These are phyloP conservation scores for Thumatha senex DNA, from an alignment of 2,888 invertebrate genomes.

Conservation along the genomic window DNA sequence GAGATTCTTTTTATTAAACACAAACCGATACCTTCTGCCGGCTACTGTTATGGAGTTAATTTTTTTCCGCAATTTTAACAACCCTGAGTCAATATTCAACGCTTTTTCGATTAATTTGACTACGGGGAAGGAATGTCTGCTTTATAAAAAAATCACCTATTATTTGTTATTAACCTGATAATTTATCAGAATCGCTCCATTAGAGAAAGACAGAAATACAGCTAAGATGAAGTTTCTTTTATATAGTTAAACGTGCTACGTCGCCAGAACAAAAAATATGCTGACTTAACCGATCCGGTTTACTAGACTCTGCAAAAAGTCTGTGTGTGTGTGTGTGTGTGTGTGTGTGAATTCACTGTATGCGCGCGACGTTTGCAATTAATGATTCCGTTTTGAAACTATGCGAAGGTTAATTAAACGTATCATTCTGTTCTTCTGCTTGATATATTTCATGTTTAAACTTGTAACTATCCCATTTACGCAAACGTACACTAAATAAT, in stretches of 20 bases:
- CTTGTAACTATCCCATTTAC: not conserved
- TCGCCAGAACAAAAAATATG: slow-evolving; percentile 43
- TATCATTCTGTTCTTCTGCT: not conserved
- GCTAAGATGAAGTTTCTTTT: slow-evolving; percentile 46
- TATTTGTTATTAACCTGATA: slow-evolving; percentile 38
- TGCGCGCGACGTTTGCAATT: slow-evolving; percentile 18
- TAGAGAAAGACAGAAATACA: slow-evolving; percentile 39
- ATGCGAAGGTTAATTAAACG: slow-evolving; percentile 6
- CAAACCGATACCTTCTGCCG: no score
- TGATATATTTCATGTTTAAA: not conserved
- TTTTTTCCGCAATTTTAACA: no score
- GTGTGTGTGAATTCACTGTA: slow-evolving; percentile 17
- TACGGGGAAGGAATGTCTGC: no score
- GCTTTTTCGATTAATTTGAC: slow-evolving; percentile 8
- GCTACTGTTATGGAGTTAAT: no score
- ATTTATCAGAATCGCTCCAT: slow-evolving; percentile 28
- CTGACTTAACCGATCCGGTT: slow-evolving; percentile 42
- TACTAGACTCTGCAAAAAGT: slow-evolving; percentile 38
- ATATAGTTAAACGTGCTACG: slow-evolving; percentile 41
- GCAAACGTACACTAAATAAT: no score
- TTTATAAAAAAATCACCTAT: no score
- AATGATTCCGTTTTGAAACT: slow-evolving; percentile 25
- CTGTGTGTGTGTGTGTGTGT: slow-evolving; percentile 17
- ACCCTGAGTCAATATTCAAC: no score
- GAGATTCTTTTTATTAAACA: no score